Evolutionary conservation across 1,140 invertebrate genomes (phyloP).

Genomic region (Bombus turneri): DNA sequence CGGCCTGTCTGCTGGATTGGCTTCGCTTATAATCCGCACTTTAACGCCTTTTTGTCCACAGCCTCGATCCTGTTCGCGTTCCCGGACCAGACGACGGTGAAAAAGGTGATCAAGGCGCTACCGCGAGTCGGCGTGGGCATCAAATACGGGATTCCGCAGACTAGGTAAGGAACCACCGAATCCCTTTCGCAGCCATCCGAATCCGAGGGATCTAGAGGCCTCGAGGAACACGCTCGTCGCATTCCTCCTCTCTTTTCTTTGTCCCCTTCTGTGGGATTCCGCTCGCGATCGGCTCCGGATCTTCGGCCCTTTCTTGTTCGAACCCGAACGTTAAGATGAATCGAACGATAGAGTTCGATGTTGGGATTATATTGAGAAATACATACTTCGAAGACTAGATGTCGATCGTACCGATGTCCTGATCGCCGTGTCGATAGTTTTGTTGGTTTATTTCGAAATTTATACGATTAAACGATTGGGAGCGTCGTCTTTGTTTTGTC

Average conservation of each 20-base stretch:
- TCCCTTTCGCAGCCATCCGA: conserved; percentile 51
- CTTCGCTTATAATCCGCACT: conserved; percentile 58
- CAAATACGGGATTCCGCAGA: conserved; percentile 99
- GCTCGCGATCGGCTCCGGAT: conserved; percentile 49
- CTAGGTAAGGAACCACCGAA: conserved; percentile 86
- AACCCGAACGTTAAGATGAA: background rate
- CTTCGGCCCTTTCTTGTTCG: conserved; percentile 5
- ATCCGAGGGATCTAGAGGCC: conserved; percentile 36
- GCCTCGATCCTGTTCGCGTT: conserved; percentile 99
- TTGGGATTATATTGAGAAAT: conserved; percentile 11
- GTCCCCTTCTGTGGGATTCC: conserved; percentile 48
- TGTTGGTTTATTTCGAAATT: no score
- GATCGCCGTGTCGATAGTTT: background rate
- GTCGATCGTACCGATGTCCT: background rate
- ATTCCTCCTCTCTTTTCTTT: conserved; percentile 73
- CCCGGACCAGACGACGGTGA: conserved; percentile 97
- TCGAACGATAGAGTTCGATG: conserved; percentile 7
- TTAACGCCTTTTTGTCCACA: conserved; percentile 84
- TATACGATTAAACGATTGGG: no score
- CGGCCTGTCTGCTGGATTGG: conserved; percentile 31
- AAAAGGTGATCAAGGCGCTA: conserved; percentile 98
- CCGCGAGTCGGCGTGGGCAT: conserved; percentile 99
- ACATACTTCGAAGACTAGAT: background rate
- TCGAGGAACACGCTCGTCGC: conserved; percentile 66
- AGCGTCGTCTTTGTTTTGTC: no score